Evolutionary conservation across 2,888 invertebrate species (phyloP), one percentile per base, ranked within the genome.

Genomic region (Dioctria rufipes): DNA sequence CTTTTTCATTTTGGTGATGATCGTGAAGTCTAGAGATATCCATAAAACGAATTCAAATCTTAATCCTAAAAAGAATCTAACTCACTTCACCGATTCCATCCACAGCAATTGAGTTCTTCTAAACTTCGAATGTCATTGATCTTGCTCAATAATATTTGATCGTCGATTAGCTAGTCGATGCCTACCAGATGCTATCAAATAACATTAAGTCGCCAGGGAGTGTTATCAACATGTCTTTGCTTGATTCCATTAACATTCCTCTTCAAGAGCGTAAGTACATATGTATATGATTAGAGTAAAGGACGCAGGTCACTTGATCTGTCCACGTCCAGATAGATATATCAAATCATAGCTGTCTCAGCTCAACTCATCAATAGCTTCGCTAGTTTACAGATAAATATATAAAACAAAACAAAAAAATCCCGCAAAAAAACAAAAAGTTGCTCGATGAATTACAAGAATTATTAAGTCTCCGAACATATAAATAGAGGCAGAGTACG

Each of bases 81-180:
- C 8, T 46, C 8, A 4, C 46, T 46, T 46, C 46, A 46, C n/a
- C n/a, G n/a, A 25, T 46, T 46, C 46, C 8, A 8, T 6, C 8
- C 46, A 46, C 46, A 25, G 25, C 25, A 25, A 25, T 25, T 25
- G 25, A 25, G 25, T 46, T 67, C 67, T 43, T 4, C 13, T 67
- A 42, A 67, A 13, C 42, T 67, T 67, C 11, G 43, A 67, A 67
- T 67, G 67, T 67, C 67, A 67, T 67, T 67, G 67, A 67, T 67
- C 67, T 67, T 43, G 49, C 46, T 8, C n/a, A 5, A 42, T 25
- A 25, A 25, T 25, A 6, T 8, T 46, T 8, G 46, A 46, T 46
- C 46, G 8, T 67, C 67, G 67, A 43, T 67, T 67, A 46, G 67
- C 46, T 67, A 67, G 25, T 43, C 46, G 46, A 67, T 25, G 39